Base-by-base conservation (phyloP, 2,888 invertebrate genomes). In the Bursaphelenchus okinawaensis region DNA sequence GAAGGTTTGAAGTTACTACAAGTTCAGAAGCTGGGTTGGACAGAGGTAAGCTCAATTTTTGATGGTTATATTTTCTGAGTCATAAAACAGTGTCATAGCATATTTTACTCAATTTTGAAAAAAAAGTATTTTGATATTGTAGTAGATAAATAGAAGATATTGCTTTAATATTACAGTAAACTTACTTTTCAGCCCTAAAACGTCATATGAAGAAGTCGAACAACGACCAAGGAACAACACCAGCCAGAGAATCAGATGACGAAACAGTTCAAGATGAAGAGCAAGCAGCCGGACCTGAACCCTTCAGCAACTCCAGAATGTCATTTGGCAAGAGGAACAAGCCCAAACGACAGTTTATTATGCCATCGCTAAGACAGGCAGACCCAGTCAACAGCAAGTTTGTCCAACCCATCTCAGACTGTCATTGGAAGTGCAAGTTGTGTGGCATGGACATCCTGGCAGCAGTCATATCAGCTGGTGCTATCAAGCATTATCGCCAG, bases 261-360 rank as follows among this genome's bases (percentile, higher is more conserved):
- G 68, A 69, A 4, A 52, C 61, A 27, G 71, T 70, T 19, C 27
- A 27, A 24, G 69, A 40, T 23, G 52, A 31, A 22, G 65, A 59
- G 16, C 67, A 61, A 23, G 22, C 40, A 0, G 26, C 23, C 19
- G 66, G 58, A 12, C 70, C 52, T 26, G 62, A 26, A 24, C 62
- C 61, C 7, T 73, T 73, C 60, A 71, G 75, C 7, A 81, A 81
- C 68, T 75, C 75, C 52, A 72, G 80, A 26, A 77, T 78, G 74
- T 29, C 56, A 19, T 69, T 75, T 58, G 79, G 79, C 16, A 64
- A 75, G 9, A 64, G 81, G 3, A 75, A 73, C 60, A 75, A 77
- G 52, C 75, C 79, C 26, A 81, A 82, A 65, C 65, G 81, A 9
- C 78, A 75, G 52, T 82, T 81, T 63, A 77, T 81, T 19, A 75